These are phyloP conservation scores for Priocnemis perturbator DNA, from an alignment of 2,888 invertebrate genomes.

Conservation along the genomic window DNA sequence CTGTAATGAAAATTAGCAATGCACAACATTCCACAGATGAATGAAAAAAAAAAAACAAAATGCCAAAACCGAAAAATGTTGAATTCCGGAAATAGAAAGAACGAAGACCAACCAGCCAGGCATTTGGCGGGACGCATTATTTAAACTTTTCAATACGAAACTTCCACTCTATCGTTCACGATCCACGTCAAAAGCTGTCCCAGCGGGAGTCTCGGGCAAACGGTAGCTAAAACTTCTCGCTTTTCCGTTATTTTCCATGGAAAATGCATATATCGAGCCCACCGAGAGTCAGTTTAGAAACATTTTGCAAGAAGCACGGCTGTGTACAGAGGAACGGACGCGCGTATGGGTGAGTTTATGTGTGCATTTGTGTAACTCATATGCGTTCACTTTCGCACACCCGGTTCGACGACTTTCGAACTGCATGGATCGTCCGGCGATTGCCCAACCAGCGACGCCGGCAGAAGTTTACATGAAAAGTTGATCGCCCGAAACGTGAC, in stretches of 20 bases:
- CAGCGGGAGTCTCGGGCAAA: no score
- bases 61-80: background rate
- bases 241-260: background rate
- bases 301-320: background rate
- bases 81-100: no score
- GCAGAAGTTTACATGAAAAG: background rate
- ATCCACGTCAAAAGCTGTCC: no score
- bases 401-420: slow-evolving; percentile 12
- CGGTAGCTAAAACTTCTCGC: no score
- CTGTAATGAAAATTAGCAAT: no score
- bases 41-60: background rate
- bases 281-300: background rate
- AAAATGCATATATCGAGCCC: background rate
- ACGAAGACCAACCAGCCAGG: no score
- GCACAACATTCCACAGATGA: no score
- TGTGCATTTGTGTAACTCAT: background rate
- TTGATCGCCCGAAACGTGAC: slow-evolving; percentile 18
- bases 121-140: no score
- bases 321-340: background rate
- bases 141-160: no score
- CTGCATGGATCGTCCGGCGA: background rate
- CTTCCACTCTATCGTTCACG: no score
- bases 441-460: background rate
- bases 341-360: no score
- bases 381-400: background rate